Conservation (phyloP, 2,888 invertebrate species). For the Nezara viridula region DNA sequence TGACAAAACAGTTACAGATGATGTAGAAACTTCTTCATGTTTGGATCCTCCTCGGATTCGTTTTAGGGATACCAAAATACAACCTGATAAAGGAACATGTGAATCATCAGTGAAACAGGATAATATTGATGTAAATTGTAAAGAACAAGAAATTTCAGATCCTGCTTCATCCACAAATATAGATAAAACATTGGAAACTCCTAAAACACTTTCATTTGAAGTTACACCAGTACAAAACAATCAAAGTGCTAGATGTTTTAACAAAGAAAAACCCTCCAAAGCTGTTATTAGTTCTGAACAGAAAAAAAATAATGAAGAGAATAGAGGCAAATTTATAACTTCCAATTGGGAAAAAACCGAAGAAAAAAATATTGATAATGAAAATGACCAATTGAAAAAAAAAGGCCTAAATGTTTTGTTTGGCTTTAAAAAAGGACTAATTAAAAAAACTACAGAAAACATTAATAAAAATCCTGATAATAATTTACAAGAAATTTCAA, state of each 20-base stretch:
- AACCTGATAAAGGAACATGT: background rate
- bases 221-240: background rate
- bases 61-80: background rate
- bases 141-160: constrained; percentile 10
- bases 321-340: constrained; percentile 1
- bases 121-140: background rate
- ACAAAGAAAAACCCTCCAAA: background rate
- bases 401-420: background rate
- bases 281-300: background rate
- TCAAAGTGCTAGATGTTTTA: background rate
- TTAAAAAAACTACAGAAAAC: background rate
- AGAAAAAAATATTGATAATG: background rate
- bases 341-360: background rate
- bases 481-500: background rate
- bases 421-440: constrained; percentile 18
- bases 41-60: background rate
- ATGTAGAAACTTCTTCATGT: background rate
- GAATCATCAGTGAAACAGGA: background rate
- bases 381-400: constrained; percentile 19
- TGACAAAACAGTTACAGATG: background rate
- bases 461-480: background rate
- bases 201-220: constrained; percentile 4
- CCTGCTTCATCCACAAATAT: background rate
- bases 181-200: background rate
- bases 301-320: constrained; percentile 1